Evolutionary conservation across 2,113 vertebrate genomes (phyloP), one percentile per base, ranked within the genome.

Genomic region (Nothoprocta pentlandii): DNA sequence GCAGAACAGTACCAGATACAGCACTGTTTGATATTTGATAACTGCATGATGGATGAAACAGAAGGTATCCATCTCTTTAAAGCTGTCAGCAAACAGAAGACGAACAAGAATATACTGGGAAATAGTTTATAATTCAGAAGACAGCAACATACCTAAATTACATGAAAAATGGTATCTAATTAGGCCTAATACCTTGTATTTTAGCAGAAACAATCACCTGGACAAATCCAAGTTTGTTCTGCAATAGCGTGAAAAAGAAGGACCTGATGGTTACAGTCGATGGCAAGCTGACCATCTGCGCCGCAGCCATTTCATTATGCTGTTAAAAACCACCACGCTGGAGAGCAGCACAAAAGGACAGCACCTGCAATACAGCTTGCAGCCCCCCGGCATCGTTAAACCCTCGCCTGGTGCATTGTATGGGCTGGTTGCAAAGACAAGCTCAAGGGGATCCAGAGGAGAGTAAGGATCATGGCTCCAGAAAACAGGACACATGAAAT

Each of bases 131-230:
- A 36, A 54, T 36, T 44, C 2, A 78, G 49, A 67, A 74, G 25
- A 41, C 16, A 46, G 11, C 16, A 22, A 66, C 22, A 93, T 30
- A 17, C 8, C 49, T n/a, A 63, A 22, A 54, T 58, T 4, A 19
- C 17, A 34, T 41, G 8, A 58, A 58, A 87, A 84, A 77, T 0
- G 44, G 1, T 4, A 54, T 12, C n/a, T 49, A 41, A 16, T 28
- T 64, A 30, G 34, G 32, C 23, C 23, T 34, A 61, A 58, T 17
- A 61, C 14, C 6, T 20, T 0, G 0, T 20, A 17, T 8, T 23
- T 76, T 23, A 46, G 25, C 42, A 80, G 58, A 54, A 92, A 62
- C 3, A 51, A 69, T 63, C 46, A 83, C 56, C 58, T 49, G 36
- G 82, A n/a, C 3, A 82, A 46, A 64, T 15, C 34, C 4, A 69